Conservation (phyloP, 2,113 vertebrate species). For the Athene noctua region DNA sequence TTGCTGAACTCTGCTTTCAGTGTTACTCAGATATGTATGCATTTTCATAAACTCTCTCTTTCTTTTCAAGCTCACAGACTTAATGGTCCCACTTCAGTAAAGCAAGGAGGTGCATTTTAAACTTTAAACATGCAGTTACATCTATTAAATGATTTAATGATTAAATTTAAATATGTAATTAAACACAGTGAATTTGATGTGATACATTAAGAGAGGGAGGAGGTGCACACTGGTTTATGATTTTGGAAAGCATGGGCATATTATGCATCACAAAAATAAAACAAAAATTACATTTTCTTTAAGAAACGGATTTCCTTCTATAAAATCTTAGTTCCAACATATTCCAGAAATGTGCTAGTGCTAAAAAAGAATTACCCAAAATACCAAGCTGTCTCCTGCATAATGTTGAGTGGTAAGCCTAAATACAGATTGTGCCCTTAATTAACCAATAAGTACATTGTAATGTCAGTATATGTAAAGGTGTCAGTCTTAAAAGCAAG, state of each 20-base stretch:
- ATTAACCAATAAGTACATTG: background rate
- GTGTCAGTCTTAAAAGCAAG: background rate
- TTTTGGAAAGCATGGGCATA: background rate
- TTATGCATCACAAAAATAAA: background rate
- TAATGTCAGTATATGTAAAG: background rate
- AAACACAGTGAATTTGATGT: background rate
- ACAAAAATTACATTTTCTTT: background rate
- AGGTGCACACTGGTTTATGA: background rate
- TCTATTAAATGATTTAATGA: background rate
- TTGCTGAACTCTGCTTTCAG: conserved; percentile 40
- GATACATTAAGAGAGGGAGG: background rate
- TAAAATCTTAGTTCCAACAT: background rate
- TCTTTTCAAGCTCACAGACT: conserved; percentile 11
- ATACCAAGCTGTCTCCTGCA: background rate
- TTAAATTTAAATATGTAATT: conserved; percentile 19
- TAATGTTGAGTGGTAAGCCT: background rate
- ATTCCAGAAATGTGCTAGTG: background rate
- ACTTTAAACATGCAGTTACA: background rate
- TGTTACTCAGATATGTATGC: background rate
- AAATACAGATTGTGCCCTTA: background rate
- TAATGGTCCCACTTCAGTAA: background rate
- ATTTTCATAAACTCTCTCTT: conserved; percentile 29
- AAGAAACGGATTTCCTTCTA: background rate
- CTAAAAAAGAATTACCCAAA: background rate
- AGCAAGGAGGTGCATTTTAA: background rate